Conservation (phyloP, 2,888 invertebrate species). For the Aproaerema taeniolella region DNA sequence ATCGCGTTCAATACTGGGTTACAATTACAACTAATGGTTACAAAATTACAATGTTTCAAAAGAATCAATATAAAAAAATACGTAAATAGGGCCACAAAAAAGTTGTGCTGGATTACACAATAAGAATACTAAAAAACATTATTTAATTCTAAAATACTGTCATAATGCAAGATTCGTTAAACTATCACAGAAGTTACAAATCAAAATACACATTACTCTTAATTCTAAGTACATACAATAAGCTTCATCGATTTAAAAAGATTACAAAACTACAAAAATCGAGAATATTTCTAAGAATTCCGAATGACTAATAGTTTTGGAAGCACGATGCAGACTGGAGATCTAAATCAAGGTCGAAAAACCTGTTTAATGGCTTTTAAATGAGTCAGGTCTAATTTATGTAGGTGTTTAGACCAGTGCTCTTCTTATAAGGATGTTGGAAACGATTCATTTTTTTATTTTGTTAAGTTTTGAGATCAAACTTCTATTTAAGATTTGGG, state of each 20-base stretch:
- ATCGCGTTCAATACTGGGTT: slow-evolving; percentile 46
- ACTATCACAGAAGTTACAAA: slow-evolving; percentile 48
- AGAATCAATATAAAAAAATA: slow-evolving; percentile 27
- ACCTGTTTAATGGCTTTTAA: slow-evolving; percentile 33
- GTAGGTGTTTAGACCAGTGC: no score
- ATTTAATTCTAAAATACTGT: slow-evolving; percentile 46
- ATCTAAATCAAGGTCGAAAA: slow-evolving; percentile 38
- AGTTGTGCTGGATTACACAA: slow-evolving; percentile 32
- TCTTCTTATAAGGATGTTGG: no score
- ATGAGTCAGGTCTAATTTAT: slow-evolving; percentile 19
- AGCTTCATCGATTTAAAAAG: no score
- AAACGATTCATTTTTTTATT: no score
- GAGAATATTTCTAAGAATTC: neutral
- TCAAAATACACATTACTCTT: slow-evolving; percentile 29
- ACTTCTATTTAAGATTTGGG: no score
- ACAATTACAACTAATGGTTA: slow-evolving; percentile 36
- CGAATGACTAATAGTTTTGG: slow-evolving; percentile 29
- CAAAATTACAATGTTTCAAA: slow-evolving; percentile 35
- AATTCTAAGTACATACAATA: slow-evolving; percentile 3
- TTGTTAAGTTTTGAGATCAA: no score
- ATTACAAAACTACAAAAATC: no score
- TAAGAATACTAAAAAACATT: neutral
- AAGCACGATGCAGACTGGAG: slow-evolving; percentile 29
- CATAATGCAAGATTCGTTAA: slow-evolving; percentile 36
- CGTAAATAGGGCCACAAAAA: slow-evolving; percentile 32